Evolutionary conservation across 2,797 vertebrate genomes (phyloP), one percentile per base, ranked within the genome.

Genomic region (Eurystomus glaucurus): DNA sequence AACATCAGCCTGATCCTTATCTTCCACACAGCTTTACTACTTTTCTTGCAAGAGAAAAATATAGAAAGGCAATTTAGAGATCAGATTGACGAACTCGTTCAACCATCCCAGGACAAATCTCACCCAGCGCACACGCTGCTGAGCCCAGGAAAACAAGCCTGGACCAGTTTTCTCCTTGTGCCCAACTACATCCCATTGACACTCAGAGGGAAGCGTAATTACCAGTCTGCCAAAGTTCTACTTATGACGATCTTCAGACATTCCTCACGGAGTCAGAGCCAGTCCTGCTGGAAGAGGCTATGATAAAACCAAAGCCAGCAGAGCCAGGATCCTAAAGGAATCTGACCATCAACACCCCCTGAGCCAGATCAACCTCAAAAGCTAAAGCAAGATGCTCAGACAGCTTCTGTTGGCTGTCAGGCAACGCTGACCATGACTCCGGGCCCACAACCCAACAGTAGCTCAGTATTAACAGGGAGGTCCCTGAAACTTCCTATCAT

Each of bases 101-200:
- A 78, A 37, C 91, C 89, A 60, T 87, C 88, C 90, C 20, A 3
- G 82, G 46, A n/a, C 52, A 61, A 28, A 90, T 57, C 90, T 95
- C 94, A 16, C 79, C 82, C 41, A 58, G 16, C 68, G 25, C 33
- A 52, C 65, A 25, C 84, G 3, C 41, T 93, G 88, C 97, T 94
- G 95, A 97, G 93, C 92, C 87, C 10, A 88, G 91, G 81, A 29
- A 61, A 94, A 90, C 85, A 96, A 93, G 95, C 77, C 96, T 11
- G 37, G 92, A 21, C 93, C 88, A 84, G 93, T 62, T 58, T 35
- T 25, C 41, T 66, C 72, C 88, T 12, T 48, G 62, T 85, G 82
- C 88, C 90, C 88, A 62, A 43, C 88, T 70, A 2, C 2, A 69
- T 14, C 80, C 91, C 52, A 85, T 19, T 85, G 96, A 90, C 95